Evolutionary conservation across 2,113 vertebrate genomes (phyloP).

Genomic region (Apteryx mantelli): DNA sequence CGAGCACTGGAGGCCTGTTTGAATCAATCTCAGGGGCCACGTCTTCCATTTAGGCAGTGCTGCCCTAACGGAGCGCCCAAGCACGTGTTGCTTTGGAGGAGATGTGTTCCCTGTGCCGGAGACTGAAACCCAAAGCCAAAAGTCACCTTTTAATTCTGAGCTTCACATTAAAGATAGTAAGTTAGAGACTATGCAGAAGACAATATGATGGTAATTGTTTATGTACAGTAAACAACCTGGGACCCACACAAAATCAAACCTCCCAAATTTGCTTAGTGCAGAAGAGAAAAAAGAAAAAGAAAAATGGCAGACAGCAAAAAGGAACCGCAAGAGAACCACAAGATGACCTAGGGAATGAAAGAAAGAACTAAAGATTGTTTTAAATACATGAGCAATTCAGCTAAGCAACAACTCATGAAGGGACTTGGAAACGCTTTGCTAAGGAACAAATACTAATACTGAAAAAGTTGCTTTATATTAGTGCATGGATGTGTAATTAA

Average conservation of each 20-base stretch:
- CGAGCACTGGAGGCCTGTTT: background rate
- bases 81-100: accelerated
- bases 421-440: background rate
- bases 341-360: background rate
- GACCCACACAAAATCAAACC: background rate
- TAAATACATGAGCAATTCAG: background rate
- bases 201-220: background rate
- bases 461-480: background rate
- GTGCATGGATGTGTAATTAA: background rate
- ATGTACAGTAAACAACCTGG: background rate
- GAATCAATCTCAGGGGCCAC: background rate
- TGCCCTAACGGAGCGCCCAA: background rate
- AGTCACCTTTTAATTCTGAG: background rate
- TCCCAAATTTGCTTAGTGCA: background rate
- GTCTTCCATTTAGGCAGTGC: background rate
- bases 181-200: background rate
- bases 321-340: background rate
- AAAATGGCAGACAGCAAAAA: background rate
- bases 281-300: background rate
- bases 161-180: background rate
- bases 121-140: accelerated
- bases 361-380: background rate
- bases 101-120: background rate
- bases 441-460: background rate
- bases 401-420: background rate